Evolutionary conservation across 2,797 vertebrate genomes (phyloP), one percentile per base, ranked within the genome.

Genomic region (Eptatretus atami): DNA sequence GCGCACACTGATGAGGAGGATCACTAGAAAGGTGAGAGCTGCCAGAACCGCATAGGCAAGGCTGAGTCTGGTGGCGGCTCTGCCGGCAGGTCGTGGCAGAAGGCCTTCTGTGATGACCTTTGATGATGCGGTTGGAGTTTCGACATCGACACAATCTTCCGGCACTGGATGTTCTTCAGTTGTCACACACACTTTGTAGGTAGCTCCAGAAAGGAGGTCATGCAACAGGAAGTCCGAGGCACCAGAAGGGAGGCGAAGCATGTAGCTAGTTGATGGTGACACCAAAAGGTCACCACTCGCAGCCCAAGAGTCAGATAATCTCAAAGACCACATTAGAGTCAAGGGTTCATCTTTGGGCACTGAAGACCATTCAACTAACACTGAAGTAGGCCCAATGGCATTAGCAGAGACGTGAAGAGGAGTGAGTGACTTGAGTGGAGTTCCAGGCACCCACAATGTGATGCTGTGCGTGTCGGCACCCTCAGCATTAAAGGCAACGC

Each of bases 401-500:
- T 44, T 44, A 44, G 31, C 31, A 44, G 31, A 44, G 31, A 44
- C 31, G 6, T 44, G 31, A 44, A 44, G 31, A 44, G 31, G 31
- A 44, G 31, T 44, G 4, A 44, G 31, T 44, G 31, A 44, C 31
- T 44, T 44, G 31, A 44, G 31, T 8, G 31, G 31, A 44, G 31
- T 44, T 44, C 31, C 52, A 67, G 75, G 70, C 67, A 80, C 75
- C 0, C 64, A 72, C 67, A 80, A 73, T 0, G 73, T 76, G 61
- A 79, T 67, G 14, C 77, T 80, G 66, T 71, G 74, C 1, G 78
- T 81, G 70, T 81, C 78, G 0, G 77, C 79, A 1, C 80, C 79
- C 61, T 80, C 77, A 6, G 68, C 64, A 60, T 80, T 81, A 78
- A 77, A 78, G 6, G 79, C 79, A 52, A 79, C 77, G 6, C 80